phyloP scores from a whole-genome alignment of 2,797 vertebrate genomes.

The Acipenser oxyrinchus region DNA sequence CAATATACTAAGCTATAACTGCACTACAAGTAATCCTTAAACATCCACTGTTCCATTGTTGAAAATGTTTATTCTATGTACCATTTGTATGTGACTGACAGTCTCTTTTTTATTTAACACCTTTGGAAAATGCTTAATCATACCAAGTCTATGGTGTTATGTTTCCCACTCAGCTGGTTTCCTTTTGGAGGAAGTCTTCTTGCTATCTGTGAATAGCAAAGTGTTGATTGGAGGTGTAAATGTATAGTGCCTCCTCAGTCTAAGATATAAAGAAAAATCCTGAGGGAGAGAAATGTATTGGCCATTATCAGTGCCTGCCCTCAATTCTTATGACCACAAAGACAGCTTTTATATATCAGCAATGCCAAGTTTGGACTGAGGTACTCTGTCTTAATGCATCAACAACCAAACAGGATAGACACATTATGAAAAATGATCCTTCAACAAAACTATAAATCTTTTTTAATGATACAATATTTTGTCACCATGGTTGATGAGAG shows the following conservation, averaged over 20 bases:
- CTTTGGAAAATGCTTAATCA: background rate
- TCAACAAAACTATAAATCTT: conserved; percentile 23
- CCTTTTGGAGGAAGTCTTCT: background rate
- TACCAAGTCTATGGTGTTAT: background rate
- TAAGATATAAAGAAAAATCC: background rate
- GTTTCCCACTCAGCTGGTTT: background rate
- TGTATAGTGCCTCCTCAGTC: background rate
- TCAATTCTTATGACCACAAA: conserved; percentile 10
- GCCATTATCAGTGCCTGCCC: conserved; percentile 12
- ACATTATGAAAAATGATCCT: conserved; percentile 27
- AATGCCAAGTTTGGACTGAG: conserved; percentile 16
- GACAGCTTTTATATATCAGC: conserved; percentile 12
- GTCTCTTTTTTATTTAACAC: background rate
- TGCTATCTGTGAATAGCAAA: background rate
- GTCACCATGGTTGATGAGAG: background rate
- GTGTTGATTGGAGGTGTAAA: conserved; percentile 4
- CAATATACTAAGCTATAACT: no score
- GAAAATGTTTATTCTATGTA: background rate
- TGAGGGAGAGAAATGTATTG: conserved; percentile 12
- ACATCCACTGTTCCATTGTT: no score
- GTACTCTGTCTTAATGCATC: conserved; percentile 5
- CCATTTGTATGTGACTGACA: background rate
- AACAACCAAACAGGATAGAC: conserved; percentile 12
- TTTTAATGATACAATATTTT: background rate
- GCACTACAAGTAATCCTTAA: no score